These are phyloP conservation scores for Norana najaformis DNA, from an alignment of 2,888 invertebrate species.

Conservation along the genomic window DNA sequence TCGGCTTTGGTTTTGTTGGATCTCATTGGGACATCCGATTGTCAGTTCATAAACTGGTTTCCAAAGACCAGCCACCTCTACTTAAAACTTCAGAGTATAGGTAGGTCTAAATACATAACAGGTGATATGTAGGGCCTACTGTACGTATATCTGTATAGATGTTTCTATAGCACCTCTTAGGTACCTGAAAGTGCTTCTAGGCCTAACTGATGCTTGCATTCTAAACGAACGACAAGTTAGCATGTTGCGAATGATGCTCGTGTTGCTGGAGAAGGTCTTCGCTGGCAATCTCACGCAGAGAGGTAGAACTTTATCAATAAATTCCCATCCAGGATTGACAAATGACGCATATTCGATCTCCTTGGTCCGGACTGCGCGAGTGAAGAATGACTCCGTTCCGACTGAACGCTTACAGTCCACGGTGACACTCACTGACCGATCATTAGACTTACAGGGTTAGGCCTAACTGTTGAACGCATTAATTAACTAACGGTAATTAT, in stretches of 20 bases:
- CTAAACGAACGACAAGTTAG: neutral
- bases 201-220: neutral
- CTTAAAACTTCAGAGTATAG: slow-evolving; percentile 8
- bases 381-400: no score
- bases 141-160: neutral
- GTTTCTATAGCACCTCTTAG: neutral
- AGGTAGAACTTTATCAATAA: neutral
- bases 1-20: neutral
- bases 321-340: neutral
- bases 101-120: neutral
- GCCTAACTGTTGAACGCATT: no score
- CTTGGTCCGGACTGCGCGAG: no score
- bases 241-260: neutral
- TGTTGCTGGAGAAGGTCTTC: no score
- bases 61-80: neutral
- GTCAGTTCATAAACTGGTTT: neutral
- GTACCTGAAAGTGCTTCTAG: neutral
- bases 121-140: neutral
- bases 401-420: no score
- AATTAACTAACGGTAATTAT: no score
- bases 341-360: no score
- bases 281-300: neutral
- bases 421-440: no score
- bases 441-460: no score
- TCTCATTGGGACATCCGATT: neutral